phyloP scores from a whole-genome alignment of 1,140 invertebrate species.

The Globodera rostochiensis region DNA sequence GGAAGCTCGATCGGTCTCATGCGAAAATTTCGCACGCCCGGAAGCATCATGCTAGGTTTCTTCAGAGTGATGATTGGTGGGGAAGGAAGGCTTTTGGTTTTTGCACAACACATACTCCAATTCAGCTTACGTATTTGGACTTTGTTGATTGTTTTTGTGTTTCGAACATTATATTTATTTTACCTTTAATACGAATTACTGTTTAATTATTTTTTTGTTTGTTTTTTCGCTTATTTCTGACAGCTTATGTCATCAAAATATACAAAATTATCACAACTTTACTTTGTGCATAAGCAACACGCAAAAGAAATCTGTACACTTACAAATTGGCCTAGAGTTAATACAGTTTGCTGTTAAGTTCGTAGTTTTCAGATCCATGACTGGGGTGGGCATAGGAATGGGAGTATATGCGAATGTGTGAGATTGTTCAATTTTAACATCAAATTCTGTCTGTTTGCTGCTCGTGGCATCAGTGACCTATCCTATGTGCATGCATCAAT shows the following conservation, averaged over 20 bases:
- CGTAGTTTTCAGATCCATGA: neutral
- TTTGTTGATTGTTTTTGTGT: no score
- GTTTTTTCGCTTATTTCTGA: no score
- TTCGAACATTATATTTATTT: no score
- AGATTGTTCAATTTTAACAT: neutral
- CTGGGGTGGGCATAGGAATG: neutral
- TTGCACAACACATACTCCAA: neutral
- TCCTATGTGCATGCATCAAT: no score
- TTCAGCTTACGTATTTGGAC: no score
- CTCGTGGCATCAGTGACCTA: neutral
- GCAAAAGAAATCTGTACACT: neutral
- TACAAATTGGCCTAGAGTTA: neutral
- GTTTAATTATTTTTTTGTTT: no score
- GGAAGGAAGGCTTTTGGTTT: no score
- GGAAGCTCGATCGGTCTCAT: neutral
- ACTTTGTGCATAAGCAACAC: no score
- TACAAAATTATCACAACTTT: no score
- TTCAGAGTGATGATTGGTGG: no score
- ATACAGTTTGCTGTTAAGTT: neutral
- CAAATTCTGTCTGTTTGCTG: neutral
- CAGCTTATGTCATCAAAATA: no score
- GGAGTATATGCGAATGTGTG: neutral
- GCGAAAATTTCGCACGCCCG: neutral
- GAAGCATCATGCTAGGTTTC: neutral
- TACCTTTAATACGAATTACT: no score